Percentiles rank a stretch among this genome's conserved stretches.
phyloP scores from a whole-genome alignment of 2,888 invertebrate species.

The Yponomeuta malinellus region DNA sequence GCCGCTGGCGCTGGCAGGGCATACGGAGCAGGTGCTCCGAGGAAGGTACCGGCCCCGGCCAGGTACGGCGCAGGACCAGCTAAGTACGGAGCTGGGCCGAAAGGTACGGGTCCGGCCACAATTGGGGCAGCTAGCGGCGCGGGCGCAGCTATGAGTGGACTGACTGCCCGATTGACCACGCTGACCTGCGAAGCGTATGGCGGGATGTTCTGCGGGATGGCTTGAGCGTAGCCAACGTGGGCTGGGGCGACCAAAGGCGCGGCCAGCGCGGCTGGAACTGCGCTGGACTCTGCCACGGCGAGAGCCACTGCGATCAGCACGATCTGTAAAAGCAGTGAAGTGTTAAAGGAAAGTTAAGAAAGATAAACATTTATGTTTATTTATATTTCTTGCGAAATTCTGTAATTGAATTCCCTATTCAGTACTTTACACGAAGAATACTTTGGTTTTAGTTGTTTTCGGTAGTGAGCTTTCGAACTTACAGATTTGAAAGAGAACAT shows the following conservation, averaged over 20 bases:
- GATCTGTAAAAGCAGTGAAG: conserved; percentile 43
- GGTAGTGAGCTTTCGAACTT: conserved; percentile 29
- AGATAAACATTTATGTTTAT: neutral
- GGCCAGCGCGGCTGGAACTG: conserved; percentile 40
- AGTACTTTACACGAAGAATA: neutral
- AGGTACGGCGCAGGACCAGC: conserved; percentile 30
- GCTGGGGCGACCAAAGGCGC: conserved; percentile 71
- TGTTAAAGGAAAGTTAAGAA: no score
- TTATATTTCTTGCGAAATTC: no score
- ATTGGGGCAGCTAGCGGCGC: conserved; percentile 30
- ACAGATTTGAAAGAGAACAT: conserved; percentile 72
- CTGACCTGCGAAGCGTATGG: conserved; percentile 78
- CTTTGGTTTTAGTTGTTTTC: neutral
- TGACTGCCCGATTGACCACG: conserved; percentile 65
- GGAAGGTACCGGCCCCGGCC: conserved; percentile 23
- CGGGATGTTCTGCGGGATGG: conserved; percentile 78
- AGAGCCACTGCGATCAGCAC: conserved; percentile 60
- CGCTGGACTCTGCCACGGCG: conserved; percentile 53
- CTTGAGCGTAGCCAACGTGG: conserved; percentile 73
- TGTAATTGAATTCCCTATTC: neutral
- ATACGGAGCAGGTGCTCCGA: conserved; percentile 20
- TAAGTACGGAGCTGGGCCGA: conserved; percentile 29
- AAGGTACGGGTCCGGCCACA: conserved; percentile 25
- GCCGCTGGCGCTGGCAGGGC: conserved; percentile 4
- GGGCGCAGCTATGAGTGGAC: conserved; percentile 45